Evolutionary conservation across 37 sponge, comb jelly and placozoan genomes (phyloP).

Genomic region (Petrosia ficiformis): DNA sequence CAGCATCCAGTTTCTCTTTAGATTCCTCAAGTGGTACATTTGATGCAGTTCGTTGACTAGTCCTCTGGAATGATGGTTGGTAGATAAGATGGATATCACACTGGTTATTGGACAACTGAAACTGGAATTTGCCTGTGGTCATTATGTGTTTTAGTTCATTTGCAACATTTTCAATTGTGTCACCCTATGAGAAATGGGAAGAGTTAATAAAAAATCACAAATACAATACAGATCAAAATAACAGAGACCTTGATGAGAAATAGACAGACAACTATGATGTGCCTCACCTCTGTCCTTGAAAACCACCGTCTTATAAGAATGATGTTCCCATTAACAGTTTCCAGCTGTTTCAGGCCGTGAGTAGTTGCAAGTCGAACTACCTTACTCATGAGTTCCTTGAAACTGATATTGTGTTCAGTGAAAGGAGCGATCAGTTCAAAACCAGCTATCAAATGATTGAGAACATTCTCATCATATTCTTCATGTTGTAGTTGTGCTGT

Average conservation of each 20-base stretch:
- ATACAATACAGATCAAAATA: background rate
- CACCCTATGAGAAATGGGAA: conserved; percentile 24
- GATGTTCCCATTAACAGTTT: conserved; percentile 65
- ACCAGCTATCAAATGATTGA: conserved; percentile 55
- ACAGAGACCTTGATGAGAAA: too few species aligned
- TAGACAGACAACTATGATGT: too few species aligned
- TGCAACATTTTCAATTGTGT: conserved; percentile 59
- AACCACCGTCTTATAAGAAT: conserved; percentile 46
- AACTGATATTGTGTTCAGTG: conserved; percentile 2
- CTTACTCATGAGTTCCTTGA: background rate
- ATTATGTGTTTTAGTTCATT: conserved; percentile 62
- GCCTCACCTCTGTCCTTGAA: conserved; percentile 32
- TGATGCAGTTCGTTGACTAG: background rate
- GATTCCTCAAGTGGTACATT: background rate
- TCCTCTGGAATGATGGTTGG: background rate
- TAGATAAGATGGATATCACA: conserved; percentile 10
- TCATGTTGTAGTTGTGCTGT: conserved; percentile 77
- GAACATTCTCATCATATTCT: conserved; percentile 73
- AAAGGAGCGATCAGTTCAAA: conserved; percentile 50
- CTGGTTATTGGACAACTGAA: conserved; percentile 31
- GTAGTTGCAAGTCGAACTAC: conserved; percentile 6
- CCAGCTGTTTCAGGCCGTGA: conserved; percentile 44
- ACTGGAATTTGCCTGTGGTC: conserved; percentile 59
- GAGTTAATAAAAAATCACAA: background rate
- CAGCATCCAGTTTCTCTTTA: background rate